A percentile compares a stretch with the other conserved stretches of the same genome.
phyloP scores from a whole-genome alignment of 2,888 invertebrate species.

The Erynnis tages region DNA sequence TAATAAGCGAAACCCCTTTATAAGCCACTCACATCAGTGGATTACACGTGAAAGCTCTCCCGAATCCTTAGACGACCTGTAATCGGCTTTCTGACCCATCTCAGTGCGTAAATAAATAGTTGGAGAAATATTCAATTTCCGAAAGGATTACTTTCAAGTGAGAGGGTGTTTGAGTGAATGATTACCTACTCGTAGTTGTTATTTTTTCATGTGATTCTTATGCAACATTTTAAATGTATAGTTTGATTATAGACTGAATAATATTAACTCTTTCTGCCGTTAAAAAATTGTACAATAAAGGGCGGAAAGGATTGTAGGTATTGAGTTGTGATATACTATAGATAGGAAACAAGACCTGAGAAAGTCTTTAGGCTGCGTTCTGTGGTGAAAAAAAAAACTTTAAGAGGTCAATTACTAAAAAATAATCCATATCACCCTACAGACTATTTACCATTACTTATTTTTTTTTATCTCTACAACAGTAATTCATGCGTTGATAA shows the following conservation, averaged over 20 bases:
- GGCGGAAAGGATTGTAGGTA: no score
- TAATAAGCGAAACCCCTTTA: conserved; percentile 52
- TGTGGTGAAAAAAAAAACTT: no score
- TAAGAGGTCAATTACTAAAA: no score
- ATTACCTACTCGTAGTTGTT: conserved; percentile 4
- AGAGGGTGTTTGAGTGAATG: neutral
- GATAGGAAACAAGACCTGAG: no score
- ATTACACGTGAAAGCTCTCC: conserved; percentile 70
- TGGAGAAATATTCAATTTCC: conserved; percentile 41
- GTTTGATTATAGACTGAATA: neutral
- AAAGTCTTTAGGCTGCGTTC: no score
- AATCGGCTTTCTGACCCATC: conserved; percentile 74
- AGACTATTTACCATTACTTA: no score
- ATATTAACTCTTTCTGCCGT: neutral
- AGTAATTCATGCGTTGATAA: no score
- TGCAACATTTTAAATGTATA: neutral
- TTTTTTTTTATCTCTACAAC: no score
- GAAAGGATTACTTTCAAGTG: conserved; percentile 33
- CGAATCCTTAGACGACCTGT: conserved; percentile 63
- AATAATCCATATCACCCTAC: no score
- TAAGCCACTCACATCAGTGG: conserved; percentile 67
- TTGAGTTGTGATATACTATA: no score
- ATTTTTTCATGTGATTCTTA: no score
- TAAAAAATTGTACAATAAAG: no score
- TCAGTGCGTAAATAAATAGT: conserved; percentile 33